Evolutionary conservation across 2,113 vertebrate genomes (phyloP), one percentile per base, ranked within the genome.

Genomic region (Rhea pennata): DNA sequence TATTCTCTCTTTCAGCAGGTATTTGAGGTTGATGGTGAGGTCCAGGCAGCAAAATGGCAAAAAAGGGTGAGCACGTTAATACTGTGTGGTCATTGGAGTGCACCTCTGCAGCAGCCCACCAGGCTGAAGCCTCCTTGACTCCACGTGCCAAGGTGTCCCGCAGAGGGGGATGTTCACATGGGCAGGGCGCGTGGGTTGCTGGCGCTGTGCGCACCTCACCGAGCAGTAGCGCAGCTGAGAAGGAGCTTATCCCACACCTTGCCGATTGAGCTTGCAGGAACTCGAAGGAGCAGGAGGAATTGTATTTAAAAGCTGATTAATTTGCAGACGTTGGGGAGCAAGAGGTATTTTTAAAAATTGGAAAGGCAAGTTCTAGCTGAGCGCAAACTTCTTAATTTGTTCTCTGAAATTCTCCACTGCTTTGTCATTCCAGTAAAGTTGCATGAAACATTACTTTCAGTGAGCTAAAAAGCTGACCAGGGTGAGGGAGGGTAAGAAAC

Each of bases 131-230:
- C 15, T 42, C 9, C 22, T 1, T 6, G 44, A 15, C 44, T 15
- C 13, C 44, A 46, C 14, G 13, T 48, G 26, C 48, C 59, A n/a
- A 13, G 4, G 6, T 2, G 3, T 13, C 7, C 5, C 8, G 12
- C 39, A 51, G 53, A 73, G 46, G n/a, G 65, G 39, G 73, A 48
- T 12, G 22, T 59, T 76, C 16, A 2, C 26, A 4, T 0, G 3
- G 53, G 58, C 1, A 1, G 58, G 42, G 6, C 4, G 0, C 0
- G 2, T 39, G n/a, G 54, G 40, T 0, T 0, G 21, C 64, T 21
- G 73, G 44, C 10, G 14, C 64, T 59, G 70, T 33, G 40, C 44
- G 58, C 33, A 13, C 46, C 7, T 54, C 27, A 12, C 24, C 19
- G n/a, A 26, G 36, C 24, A 24, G 40, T 36, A 54, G 50, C 24